Conservation (phyloP, 2,113 vertebrate species). For the Rhinoderma darwinii region DNA sequence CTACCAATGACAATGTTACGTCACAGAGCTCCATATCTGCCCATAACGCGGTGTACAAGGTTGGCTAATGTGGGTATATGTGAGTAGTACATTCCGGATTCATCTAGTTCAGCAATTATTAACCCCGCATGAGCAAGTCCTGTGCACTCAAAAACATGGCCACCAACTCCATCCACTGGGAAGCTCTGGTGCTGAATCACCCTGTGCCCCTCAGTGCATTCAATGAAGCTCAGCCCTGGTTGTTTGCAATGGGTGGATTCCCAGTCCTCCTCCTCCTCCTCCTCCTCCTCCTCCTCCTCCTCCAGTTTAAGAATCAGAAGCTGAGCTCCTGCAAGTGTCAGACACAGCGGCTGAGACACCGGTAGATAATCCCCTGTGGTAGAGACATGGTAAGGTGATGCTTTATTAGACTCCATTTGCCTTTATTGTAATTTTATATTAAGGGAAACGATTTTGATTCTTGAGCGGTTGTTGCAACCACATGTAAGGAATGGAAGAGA, state of each 20-base stretch:
- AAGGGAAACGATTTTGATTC: background rate
- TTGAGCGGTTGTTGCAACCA: background rate
- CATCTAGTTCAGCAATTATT: background rate
- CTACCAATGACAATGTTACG: too few relatives aligned
- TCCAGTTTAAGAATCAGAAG: slow-evolving; percentile 17
- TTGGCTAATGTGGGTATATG: background rate
- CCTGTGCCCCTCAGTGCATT: background rate
- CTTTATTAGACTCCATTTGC: background rate
- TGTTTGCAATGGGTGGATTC: slow-evolving; percentile 50
- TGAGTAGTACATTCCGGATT: background rate
- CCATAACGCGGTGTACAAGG: too few relatives aligned
- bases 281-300: background rate
- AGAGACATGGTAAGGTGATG: slow-evolving; percentile 54
- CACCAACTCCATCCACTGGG: background rate
- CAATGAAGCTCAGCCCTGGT: slow-evolving; percentile 10
- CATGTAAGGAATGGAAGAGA: background rate
- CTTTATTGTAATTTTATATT: background rate
- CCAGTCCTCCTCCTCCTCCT: too few relatives aligned
- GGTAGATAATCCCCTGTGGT: slow-evolving; percentile 15
- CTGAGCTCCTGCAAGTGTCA: slow-evolving; percentile 22
- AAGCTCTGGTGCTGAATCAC: slow-evolving; percentile 31
- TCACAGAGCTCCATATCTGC: too few relatives aligned
- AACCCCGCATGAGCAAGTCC: background rate
- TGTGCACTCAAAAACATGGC: background rate
- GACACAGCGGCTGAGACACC: slow-evolving; percentile 21